Percentiles rank a stretch among this genome's conserved stretches.
Evolutionary conservation across 2,888 invertebrate species (phyloP).

Genomic region (Brachypalpus laphriformis): DNA sequence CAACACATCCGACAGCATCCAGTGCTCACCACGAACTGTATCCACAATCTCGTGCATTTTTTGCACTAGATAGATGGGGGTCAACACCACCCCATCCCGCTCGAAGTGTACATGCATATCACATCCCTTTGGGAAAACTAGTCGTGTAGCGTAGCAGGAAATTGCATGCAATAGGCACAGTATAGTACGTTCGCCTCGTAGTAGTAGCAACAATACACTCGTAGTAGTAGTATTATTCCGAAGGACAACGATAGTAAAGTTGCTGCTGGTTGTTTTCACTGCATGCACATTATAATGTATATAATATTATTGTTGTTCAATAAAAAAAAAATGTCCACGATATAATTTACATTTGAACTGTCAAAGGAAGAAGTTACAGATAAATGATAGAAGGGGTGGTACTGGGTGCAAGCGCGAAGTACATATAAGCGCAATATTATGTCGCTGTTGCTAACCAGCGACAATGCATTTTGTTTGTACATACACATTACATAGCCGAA

Average conservation of each 20-base stretch:
- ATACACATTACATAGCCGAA: slow-evolving; percentile 27
- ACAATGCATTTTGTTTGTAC: slow-evolving; percentile 38
- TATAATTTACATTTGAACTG: slow-evolving; percentile 31
- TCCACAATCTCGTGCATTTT: slow-evolving; percentile 34
- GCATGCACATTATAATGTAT: not conserved
- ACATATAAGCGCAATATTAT: slow-evolving; percentile 30
- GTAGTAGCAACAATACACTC: slow-evolving; percentile 42
- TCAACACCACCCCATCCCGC: slow-evolving; percentile 16
- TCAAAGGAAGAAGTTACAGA: slow-evolving; percentile 36
- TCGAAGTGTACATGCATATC: slow-evolving; percentile 45
- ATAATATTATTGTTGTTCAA: slow-evolving; percentile 29
- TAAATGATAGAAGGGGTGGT: not conserved
- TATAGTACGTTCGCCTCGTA: slow-evolving; percentile 55
- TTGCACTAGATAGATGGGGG: slow-evolving; percentile 34
- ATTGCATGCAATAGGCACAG: slow-evolving; percentile 35
- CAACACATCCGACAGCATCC: slow-evolving; percentile 59
- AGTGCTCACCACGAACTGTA: slow-evolving; percentile 59
- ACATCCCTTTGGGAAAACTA: slow-evolving; percentile 20
- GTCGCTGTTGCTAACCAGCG: slow-evolving; percentile 68
- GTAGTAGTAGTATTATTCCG: slow-evolving; percentile 61
- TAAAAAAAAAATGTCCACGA: slow-evolving; percentile 17
- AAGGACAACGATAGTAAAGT: slow-evolving; percentile 54
- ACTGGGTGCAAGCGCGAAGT: not conserved
- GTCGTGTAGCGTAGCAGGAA: slow-evolving; percentile 5
- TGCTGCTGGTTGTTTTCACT: slow-evolving; percentile 26